Base-by-base conservation (phyloP, 2,113 vertebrate genomes). In the Eolophus roseicapilla region DNA sequence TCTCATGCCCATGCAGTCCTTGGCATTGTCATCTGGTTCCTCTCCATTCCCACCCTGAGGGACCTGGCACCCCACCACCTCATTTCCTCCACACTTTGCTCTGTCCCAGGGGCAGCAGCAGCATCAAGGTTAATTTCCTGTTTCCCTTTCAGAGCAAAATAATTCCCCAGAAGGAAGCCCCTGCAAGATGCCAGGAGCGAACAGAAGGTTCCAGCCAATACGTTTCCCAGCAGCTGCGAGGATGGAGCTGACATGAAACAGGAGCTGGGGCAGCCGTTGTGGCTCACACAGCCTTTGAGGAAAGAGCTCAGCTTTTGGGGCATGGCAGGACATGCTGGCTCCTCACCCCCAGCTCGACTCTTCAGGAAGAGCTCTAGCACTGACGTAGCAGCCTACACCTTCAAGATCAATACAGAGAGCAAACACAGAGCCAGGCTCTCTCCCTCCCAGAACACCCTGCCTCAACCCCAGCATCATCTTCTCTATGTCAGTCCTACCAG, bases 311-410 rank as follows among this genome's bases (percentile, higher is more conserved):
- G 68, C 47, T n/a, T n/a, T 27, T 3, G 28, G 43, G 64, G 50
- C 79, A 60, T 0, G 0, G 49, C 83, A 57, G 84, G 81, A 41
- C 67, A 50, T 0, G 0, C 44, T 31, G 41, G 60, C 29, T 92
- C 65, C 52, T 62, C 16, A 2, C 6, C 25, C 73, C 25, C 37
- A n/a, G 2, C 23, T 55, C 7, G 1, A 10, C 5, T 28, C 25
- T n/a, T 33, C 43, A 31, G 57, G 35, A 93, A 69, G 19, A 80
- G 78, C 55, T 47, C 18, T 4, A 27, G 77, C 69, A 10, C 57
- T 37, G 74, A 77, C 1, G 0, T 0, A 33, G 39, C 64, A 71
- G 41, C 50, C 27, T 47, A 5, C 65, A 63, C 55, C 80, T 71
- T 82, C 35, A 69, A 65, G 70, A 82, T 70, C 88, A 84, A 77